Evolutionary conservation across 2,888 invertebrate genomes (phyloP).

Genomic region (Drosophila mulleri): DNA sequence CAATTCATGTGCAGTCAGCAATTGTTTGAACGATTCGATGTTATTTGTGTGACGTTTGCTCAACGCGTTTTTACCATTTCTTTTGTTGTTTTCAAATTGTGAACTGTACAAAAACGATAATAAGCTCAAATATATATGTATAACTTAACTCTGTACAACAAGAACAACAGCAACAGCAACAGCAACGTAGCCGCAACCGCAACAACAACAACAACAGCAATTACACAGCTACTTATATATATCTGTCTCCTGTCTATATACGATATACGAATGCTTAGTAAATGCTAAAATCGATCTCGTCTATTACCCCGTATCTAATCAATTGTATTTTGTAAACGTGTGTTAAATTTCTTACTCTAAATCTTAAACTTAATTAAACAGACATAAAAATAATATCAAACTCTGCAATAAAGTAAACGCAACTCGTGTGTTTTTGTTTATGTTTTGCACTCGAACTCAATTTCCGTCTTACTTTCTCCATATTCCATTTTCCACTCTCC

Average conservation of each 20-base stretch:
- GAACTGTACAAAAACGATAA: constrained; percentile 48
- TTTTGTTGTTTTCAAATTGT: constrained; percentile 20
- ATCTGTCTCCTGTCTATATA: background rate
- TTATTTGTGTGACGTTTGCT: constrained; percentile 65
- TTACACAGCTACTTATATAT: constrained; percentile 25
- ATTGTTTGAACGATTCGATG: constrained; percentile 40
- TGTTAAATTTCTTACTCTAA: constrained; percentile 39
- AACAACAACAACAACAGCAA: constrained; percentile 27
- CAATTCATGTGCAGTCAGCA: constrained; percentile 40
- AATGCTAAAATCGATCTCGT: constrained; percentile 35
- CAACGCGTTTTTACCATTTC: constrained; percentile 24
- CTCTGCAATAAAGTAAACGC: constrained; percentile 68
- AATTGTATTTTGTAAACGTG: constrained; percentile 68
- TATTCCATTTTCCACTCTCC: constrained; percentile 13
- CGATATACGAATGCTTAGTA: constrained; percentile 30
- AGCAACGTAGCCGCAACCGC: constrained; percentile 47
- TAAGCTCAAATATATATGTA: constrained; percentile 13
- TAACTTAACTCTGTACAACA: constrained; percentile 28
- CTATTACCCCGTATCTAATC: constrained; percentile 27
- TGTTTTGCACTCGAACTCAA: constrained; percentile 43
- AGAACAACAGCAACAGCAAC: constrained; percentile 19
- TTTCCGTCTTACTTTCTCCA: constrained; percentile 32
- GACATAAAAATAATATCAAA: constrained; percentile 30
- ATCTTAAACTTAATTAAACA: constrained; percentile 8
- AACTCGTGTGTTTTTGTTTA: constrained; percentile 73